A percentile compares a stretch with the other conserved stretches of the same genome.
phyloP scores from a whole-genome alignment of 1,140 invertebrate genomes.

The Macrotrachela quadricornifera region DNA sequence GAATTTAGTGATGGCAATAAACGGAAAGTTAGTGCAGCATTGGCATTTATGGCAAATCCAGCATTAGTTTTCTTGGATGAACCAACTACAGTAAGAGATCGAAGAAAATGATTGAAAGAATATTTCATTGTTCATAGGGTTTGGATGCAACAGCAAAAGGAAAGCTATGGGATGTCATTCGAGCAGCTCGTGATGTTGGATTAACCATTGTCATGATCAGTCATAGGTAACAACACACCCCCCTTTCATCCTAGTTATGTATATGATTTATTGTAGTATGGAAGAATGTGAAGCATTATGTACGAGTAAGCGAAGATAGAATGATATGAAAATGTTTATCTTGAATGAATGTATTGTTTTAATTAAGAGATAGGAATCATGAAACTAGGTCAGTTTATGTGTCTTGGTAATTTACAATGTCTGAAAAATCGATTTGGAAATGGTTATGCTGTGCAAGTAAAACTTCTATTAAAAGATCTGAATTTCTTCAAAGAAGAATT shows the following conservation, averaged over 20 bases:
- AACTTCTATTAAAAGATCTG: slow-evolving; percentile 18
- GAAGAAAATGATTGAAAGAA: too few species aligned
- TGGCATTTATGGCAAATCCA: slow-evolving; percentile 48
- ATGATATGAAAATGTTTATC: slow-evolving; percentile 7
- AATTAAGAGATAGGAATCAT: slow-evolving; percentile 14
- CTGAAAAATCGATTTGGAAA: slow-evolving; percentile 13
- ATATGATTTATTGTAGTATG: slow-evolving; percentile 9
- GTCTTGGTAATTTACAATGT: slow-evolving; percentile 19
- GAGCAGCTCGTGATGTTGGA: slow-evolving; percentile 3
- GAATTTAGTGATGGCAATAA: slow-evolving; percentile 56
- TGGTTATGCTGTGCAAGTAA: slow-evolving; percentile 31
- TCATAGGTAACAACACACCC: neutral
- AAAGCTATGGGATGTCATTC: slow-evolving; percentile 26
- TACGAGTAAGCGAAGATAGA: slow-evolving; percentile 5
- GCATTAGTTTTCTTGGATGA: slow-evolving; percentile 30
- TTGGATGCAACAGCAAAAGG: slow-evolving; percentile 32
- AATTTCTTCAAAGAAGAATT: slow-evolving; percentile 10
- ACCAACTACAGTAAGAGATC: slow-evolving; percentile 28
- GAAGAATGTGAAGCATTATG: slow-evolving; percentile 22
- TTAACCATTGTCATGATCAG: slow-evolving; percentile 8
- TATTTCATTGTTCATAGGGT: slow-evolving; percentile 13
- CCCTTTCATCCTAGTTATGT: too few species aligned
- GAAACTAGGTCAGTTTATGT: slow-evolving; percentile 18
- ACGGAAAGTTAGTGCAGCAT: slow-evolving; percentile 71
- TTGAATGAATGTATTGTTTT: too few species aligned